Conservation (phyloP, 1,140 invertebrate genomes). For the Calosoma granatense region DNA sequence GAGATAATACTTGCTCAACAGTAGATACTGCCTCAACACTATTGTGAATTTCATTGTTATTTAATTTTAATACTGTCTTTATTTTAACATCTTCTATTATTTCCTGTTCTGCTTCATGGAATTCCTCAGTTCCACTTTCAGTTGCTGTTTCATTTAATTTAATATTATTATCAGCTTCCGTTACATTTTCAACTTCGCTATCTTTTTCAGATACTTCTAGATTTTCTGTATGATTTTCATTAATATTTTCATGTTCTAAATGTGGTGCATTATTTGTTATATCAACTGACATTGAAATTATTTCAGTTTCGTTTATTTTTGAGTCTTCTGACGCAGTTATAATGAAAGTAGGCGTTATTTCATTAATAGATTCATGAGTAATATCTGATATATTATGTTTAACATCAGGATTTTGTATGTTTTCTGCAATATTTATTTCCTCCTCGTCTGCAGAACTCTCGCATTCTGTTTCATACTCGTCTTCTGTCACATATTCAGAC, state of each 20-base stretch:
- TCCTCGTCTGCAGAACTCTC: no score
- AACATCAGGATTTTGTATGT: no score
- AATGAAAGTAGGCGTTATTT: not conserved
- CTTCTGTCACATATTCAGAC: no score
- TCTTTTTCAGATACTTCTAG: conserved; percentile 9
- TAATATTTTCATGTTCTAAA: no score
- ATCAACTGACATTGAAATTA: no score
- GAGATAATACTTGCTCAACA: no score
- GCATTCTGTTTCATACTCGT: no score
- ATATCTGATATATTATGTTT: no score
- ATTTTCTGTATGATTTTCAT: conserved; percentile 4
- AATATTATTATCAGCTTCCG: conserved; percentile 14
- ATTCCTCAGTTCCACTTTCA: conserved; percentile 2
- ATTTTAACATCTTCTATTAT: conserved; percentile 11
- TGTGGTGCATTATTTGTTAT: no score
- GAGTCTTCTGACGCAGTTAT: no score
- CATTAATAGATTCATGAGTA: not conserved
- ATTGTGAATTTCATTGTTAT: not conserved
- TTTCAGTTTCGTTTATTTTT: conserved; percentile 7
- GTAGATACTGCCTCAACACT: not conserved
- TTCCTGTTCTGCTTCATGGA: not conserved
- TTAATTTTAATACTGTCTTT: conserved; percentile 1
- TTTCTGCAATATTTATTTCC: no score
- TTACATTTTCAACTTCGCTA: conserved; percentile 11
- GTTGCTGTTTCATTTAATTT: not conserved